A percentile compares a stretch with the other conserved stretches of the same genome.
Evolutionary conservation across 2,113 vertebrate genomes (phyloP).

Genomic region (Neopipo cinnamomea): DNA sequence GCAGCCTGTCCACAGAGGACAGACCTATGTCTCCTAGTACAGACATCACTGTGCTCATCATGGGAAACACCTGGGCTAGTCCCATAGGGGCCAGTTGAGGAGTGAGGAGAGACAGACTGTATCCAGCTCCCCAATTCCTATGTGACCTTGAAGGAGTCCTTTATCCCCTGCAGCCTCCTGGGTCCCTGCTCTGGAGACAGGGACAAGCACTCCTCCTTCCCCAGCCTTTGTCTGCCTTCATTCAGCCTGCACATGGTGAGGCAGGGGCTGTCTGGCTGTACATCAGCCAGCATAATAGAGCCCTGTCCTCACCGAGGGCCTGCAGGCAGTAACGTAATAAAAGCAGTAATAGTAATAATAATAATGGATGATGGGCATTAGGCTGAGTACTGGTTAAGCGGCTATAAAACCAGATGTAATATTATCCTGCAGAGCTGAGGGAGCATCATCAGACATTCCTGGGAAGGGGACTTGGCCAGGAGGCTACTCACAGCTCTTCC

Average conservation of each 20-base stretch:
- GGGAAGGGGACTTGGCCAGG: conserved; percentile 17
- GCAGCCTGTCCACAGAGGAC: not conserved
- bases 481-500: not conserved
- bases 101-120: not conserved
- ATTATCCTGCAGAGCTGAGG: conserved; percentile 29
- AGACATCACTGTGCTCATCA: not conserved
- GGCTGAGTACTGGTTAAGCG: conserved; percentile 56
- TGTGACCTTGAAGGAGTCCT: not conserved
- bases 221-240: conserved; percentile 33
- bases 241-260: not conserved
- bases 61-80: not conserved
- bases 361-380: conserved; percentile 63
- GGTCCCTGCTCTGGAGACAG: not conserved
- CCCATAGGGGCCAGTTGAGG: not conserved
- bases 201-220: not conserved
- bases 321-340: conserved; percentile 61
- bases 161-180: accelerated
- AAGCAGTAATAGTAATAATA: conserved; percentile 65
- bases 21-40: not conserved
- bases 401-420: conserved; percentile 57
- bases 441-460: conserved; percentile 52
- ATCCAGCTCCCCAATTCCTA: accelerated
- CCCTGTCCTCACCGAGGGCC: not conserved
- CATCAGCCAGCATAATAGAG: conserved; percentile 52
- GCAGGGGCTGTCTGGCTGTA: conserved; percentile 32